phyloP scores from a whole-genome alignment of 2,888 invertebrate species.

The Eledone cirrhosa region DNA sequence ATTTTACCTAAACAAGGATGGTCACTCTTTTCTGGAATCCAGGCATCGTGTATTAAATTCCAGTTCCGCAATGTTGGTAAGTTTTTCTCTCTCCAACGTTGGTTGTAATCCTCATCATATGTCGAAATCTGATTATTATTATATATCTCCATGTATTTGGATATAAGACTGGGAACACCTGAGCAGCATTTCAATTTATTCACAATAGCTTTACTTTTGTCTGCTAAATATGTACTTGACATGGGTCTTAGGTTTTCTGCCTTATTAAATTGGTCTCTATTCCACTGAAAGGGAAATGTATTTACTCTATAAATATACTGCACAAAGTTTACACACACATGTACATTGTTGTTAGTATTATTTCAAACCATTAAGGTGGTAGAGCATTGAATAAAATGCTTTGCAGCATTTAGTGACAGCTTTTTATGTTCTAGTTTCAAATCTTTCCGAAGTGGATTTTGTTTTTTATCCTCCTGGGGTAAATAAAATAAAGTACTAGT shows the following conservation, averaged over 20 bases:
- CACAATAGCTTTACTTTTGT: not conserved
- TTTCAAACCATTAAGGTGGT: not conserved
- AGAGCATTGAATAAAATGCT: not conserved
- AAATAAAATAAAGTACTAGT: no score
- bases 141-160: not conserved
- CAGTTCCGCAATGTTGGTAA: not conserved
- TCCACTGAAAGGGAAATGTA: not conserved
- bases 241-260: no score
- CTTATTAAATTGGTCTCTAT: not conserved
- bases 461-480: no score
- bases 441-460: no score
- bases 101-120: constrained; percentile 22
- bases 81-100: constrained; percentile 9
- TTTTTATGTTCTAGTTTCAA: no score
- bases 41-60: not conserved
- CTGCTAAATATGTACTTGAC: not conserved
- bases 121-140: not conserved
- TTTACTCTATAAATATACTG: no score
- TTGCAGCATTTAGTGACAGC: no score
- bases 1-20: constrained; percentile 12
- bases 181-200: no score
- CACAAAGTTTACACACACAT: no score
- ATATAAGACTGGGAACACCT: not conserved
- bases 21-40: constrained; percentile 8
- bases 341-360: no score